Evolutionary conservation across 2,113 vertebrate genomes (phyloP).

Genomic region (Podarcis raffonei): DNA sequence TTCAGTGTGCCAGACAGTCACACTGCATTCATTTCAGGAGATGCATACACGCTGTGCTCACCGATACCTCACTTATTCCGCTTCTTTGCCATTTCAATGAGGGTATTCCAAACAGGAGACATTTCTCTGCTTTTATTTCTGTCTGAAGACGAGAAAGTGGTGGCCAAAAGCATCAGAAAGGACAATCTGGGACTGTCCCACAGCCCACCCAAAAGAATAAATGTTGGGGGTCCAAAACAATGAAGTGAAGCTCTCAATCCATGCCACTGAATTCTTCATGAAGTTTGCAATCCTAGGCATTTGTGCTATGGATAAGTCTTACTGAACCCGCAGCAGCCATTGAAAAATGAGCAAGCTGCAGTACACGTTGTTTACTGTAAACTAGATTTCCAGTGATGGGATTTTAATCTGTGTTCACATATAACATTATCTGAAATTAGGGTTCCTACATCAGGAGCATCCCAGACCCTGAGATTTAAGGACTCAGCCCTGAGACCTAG

Average conservation of each 20-base stretch:
- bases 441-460: too few relatives aligned
- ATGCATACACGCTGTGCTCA: neutral
- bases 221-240: neutral
- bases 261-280: neutral
- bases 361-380: too few relatives aligned
- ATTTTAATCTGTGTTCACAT: too few relatives aligned
- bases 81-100: neutral
- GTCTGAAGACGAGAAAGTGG: neutral
- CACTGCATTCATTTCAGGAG: neutral
- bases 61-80: too few relatives aligned
- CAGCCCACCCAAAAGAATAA: neutral
- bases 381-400: too few relatives aligned
- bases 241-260: neutral
- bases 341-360: too few relatives aligned
- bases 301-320: too few relatives aligned
- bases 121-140: neutral
- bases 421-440: too few relatives aligned
- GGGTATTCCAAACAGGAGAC: neutral
- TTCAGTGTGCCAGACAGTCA: neutral
- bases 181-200: neutral
- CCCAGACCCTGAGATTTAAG: too few relatives aligned
- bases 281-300: too few relatives aligned
- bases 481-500: too few relatives aligned
- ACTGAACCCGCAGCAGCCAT: too few relatives aligned
- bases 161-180: neutral